These are phyloP conservation scores for Hirtodrosophila cameraria DNA, from an alignment of 2,888 invertebrate genomes.

Conservation along the genomic window DNA sequence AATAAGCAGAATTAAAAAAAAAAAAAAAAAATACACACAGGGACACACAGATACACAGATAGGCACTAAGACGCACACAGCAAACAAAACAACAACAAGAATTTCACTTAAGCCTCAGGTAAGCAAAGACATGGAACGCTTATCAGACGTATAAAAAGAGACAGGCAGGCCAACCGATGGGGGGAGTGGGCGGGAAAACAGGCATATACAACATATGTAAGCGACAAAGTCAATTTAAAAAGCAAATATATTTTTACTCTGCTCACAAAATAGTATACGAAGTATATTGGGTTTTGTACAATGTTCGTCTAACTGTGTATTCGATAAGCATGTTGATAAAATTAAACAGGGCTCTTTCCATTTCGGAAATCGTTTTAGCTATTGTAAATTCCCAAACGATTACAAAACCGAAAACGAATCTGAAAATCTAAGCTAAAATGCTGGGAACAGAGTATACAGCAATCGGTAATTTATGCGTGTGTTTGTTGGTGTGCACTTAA, in stretches of 20 bases:
- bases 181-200: constrained; percentile 14
- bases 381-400: too few species aligned
- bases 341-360: too few species aligned
- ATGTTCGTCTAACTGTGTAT: too few species aligned
- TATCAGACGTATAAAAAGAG: constrained; percentile 51
- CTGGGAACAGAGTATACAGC: too few species aligned
- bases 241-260: constrained; percentile 54
- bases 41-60: not conserved
- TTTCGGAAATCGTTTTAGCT: too few species aligned
- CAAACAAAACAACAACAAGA: constrained; percentile 36
- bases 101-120: constrained; percentile 74
- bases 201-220: constrained; percentile 67
- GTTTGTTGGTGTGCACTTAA: constrained; percentile 43
- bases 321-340: too few species aligned
- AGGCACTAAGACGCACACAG: not conserved
- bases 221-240: constrained; percentile 75
- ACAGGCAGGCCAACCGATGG: too few species aligned
- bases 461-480: too few species aligned
- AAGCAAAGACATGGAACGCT: constrained; percentile 57
- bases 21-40: not conserved
- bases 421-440: too few species aligned
- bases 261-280: too few species aligned
- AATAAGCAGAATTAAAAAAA: constrained; percentile 53
- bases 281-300: too few species aligned
- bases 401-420: too few species aligned